Evolutionary conservation across 2,888 invertebrate species (phyloP), one percentile per base, ranked within the genome.

Genomic region (Agonopterix subpropinquella): DNA sequence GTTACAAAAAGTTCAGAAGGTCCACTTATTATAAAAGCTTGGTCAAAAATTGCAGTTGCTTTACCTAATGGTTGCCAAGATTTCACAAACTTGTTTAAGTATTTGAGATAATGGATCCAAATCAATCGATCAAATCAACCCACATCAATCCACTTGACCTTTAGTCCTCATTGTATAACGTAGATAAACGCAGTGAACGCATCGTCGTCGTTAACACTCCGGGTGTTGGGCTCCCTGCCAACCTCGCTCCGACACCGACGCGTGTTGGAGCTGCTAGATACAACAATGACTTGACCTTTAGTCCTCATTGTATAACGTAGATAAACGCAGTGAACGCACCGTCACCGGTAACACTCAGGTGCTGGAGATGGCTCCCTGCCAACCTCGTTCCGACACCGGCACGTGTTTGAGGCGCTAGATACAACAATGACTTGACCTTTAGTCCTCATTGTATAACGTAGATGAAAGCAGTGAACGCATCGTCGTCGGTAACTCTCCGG

Each of bases 371-470:
- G 49, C 49, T 18, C 36, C 7, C 11, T 47, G 47, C 50, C 50
- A 50, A 41, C 45, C 47, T 48, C 46, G 41, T 51, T 51, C 53
- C 50, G 49, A 28, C 28, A 28, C 43, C 49, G 43, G 36, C 43
- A 43, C 45, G 44, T 37, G 44, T 41, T 45, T 37, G 18, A 35
- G 28, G 11, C 37, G 35, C 45, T 47, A 18, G 47, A 5, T 28
- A 46, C 15, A 46, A 46, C 46, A 2, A n/a, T n/a, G 39, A 10
- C n/a, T 39, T 39, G 10, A n/a, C 10, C 3, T n/a, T 39, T 39
- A 1, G n/a, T 39, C 10, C n/a, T 39, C 1, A 39, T 39, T 39
- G n/a, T 39, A 11, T 10, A 11, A 39, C 10, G 4, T 39, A 5
- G 28, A 28, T 39, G 39, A n/a, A 39, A 4, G 10, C n/a, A 13